Conservation (phyloP, 2,888 invertebrate genomes). For the Macrophya alboannulata region DNA sequence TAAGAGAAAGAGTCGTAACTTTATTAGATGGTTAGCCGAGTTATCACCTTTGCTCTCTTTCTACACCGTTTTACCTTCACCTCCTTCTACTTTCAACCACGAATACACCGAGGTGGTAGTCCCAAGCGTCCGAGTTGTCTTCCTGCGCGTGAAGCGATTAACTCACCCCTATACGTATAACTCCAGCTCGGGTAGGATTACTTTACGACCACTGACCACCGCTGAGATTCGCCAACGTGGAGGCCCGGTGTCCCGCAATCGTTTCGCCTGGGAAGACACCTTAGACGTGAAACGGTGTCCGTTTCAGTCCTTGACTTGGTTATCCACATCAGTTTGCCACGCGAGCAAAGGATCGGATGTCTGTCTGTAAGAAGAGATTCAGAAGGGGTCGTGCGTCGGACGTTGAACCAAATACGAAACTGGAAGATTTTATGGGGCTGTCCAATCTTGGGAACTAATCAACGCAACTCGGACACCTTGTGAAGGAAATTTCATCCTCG, state of each 20-base stretch:
- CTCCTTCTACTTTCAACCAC: neutral
- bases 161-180: constrained; percentile 40
- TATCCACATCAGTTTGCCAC: constrained; percentile 20
- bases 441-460: neutral
- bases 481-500: neutral
- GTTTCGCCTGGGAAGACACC: constrained; percentile 47
- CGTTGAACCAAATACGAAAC: neutral
- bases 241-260: constrained; percentile 45
- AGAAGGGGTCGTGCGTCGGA: neutral
- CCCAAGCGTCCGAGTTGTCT: constrained; percentile 52
- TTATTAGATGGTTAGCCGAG: constrained; percentile 34
- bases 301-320: constrained; percentile 47
- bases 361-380: constrained; percentile 4
- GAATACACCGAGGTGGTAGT: constrained; percentile 16
- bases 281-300: constrained; percentile 20
- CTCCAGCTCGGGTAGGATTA: constrained; percentile 29
- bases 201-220: constrained; percentile 55
- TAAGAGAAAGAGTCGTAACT: neutral
- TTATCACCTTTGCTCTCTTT: constrained; percentile 42
- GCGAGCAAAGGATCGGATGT: constrained; percentile 32
- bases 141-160: constrained; percentile 56
- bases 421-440: neutral
- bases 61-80: neutral
- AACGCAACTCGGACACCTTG: neutral
- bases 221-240: constrained; percentile 45